Evolutionary conservation across 1,140 invertebrate genomes (phyloP), one percentile per base, ranked within the genome.

Genomic region (Brachionus koreanus): DNA sequence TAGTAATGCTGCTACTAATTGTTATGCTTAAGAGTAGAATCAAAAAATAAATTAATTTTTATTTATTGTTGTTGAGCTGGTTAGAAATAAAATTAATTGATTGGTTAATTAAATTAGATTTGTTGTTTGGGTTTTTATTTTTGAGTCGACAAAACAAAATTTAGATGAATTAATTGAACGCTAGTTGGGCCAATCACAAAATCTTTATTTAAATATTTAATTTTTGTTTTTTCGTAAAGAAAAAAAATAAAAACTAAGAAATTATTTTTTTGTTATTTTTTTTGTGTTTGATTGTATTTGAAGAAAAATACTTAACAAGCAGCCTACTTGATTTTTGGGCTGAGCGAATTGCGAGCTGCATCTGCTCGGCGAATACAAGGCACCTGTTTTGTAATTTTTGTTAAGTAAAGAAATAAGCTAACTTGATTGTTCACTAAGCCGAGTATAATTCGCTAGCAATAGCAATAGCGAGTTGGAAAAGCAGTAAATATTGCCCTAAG

Each of bases 41-140:
- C 43, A 46, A n/a, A 33, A 35, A 13, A 67, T 35, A 33, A 67
- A 67, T 67, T 13, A 67, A 67, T 67, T 67, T 35, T 35, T 35
- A 35, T 67, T 67, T 35, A 37, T 67, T 35, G 35, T 67, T 16
- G 19, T 16, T 35, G 63, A 67, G n/a, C 25, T 29, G 3, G 13
- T 57, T 10, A 35, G 43, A 43, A 74, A 13, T 25, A 74, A 74
- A 74, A 74, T 74, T 33, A 74, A 74, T 74, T 74, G 69, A 74
- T 74, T 74, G 69, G 69, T 74, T 74, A 74, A 74, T 46, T 74
- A 46, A 74, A 74, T 74, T 74, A 74, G 43, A 35, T 49, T 74
- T 42, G 7, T 74, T 74, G 25, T 74, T 46, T 43, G 7, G 42
- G 25, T 12, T 65, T 74, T 46, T 46, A 46, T 23, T 74, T 74